Base-by-base conservation (phyloP, 2,113 vertebrate species). In the Sorex fumeus region DNA sequence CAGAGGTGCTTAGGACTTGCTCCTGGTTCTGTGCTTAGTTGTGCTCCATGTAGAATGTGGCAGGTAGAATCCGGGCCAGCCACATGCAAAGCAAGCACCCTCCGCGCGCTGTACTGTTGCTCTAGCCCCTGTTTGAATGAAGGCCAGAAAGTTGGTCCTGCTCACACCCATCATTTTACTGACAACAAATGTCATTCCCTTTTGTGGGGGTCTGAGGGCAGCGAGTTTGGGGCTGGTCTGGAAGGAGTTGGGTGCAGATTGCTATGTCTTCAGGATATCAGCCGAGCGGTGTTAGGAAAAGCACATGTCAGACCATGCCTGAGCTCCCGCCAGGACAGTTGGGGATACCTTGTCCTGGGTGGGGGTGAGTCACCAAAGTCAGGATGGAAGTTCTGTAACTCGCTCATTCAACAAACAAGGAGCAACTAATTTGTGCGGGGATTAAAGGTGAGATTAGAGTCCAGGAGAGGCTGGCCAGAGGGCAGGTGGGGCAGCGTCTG, bases 181-280 rank as follows among this genome's bases (percentile, higher is more conserved):
- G 36, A 5, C 43, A 76, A 53, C 1, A 8, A 6, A 36, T 12
- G 47, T 19, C 32, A 53, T 3, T 8, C 6, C 15, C 0, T 70
- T 70, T 23, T 32, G 6, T 28, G 15, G 23, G 15, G 77, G 25
- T 0, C 0, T 0, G 16, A 8, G 23, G 60, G 47, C 36, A 60
- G 60, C 45, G 28, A 64, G 15, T 6, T 2, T 40, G 2, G 32
- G 60, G 15, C 32, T 30, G 1, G 10, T 66, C 50, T 71, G 34
- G 36, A 75, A 90, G 57, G 57, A 47, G 15, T 19, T 30, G 50
- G 53, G 34, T 40, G 84, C 57, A 64, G 12, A 66, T 88, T 23
- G 76, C 77, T 16, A 40, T 50, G 85, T 80, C 89, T 87, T 69
- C 62, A 0, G 0, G 4, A 7, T 30, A 28, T 57, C 15, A 70